Evolutionary conservation across 2,113 vertebrate species (phyloP), one percentile per base, ranked within the genome.

Genomic region (Misgurnus anguillicaudatus): DNA sequence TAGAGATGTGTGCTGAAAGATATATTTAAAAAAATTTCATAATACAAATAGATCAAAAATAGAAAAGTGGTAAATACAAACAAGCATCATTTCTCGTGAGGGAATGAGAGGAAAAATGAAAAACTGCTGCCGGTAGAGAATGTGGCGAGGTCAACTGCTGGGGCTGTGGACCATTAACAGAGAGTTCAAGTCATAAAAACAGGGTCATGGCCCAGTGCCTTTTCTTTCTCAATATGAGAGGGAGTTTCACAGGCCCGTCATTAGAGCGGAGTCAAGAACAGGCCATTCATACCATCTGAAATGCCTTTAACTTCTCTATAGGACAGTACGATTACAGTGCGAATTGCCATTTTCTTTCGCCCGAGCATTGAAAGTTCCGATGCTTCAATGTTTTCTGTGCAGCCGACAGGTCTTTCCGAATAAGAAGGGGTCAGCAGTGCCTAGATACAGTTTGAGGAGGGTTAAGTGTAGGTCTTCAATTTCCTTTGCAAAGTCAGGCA

Each of bases 161-260:
- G 75, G 48, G n/a, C 78, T 80, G 55, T 48, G 69, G 75, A 69
- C 69, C 73, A 78, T 84, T 84, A 84, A 83, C 74, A 13, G 58
- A 77, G 82, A 84, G 82, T 81, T 84, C 79, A 84, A 75, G 75
- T 81, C 83, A 79, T 84, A 84, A 84, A 84, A 81, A 47, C 79
- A 78, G 83, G 83, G 83, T 84, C 83, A 81, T 75, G 79, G 79
- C 83, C 83, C 70, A 69, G 63, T 24, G 60, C 24, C 79, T 84
- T 84, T 84, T 84, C 79, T 81, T 66, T 66, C 53, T 75, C 42
- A 48, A 66, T 64, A 64, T 36, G 75, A 84, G 83, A 81, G 83
- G 82, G 68, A 80, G 82, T 83, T 83, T 72, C 77, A 70, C 55
- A 13, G 48, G 38, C 81, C 81, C 66, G 71, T 83, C 71, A 42